A percentile compares a stretch with the other conserved stretches of the same genome.
phyloP scores from a whole-genome alignment of 1,140 invertebrate genomes.

The Magallana ariakensis region DNA sequence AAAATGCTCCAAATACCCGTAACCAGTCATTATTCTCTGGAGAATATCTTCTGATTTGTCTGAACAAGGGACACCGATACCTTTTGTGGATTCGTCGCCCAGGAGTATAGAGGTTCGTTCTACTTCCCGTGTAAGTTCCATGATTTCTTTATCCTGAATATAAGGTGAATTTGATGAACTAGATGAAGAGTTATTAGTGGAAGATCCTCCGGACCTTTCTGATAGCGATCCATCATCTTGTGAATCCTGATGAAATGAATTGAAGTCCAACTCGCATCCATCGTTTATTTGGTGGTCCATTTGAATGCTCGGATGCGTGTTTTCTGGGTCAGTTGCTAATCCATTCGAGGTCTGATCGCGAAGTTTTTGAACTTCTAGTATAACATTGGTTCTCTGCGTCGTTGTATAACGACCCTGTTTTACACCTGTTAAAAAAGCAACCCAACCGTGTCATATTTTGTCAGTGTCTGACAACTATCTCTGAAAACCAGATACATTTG shows the following conservation, averaged over 20 bases:
- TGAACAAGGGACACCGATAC: background rate
- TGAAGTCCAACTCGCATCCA: too few relatives aligned
- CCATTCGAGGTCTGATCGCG: background rate
- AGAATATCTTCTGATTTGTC: background rate
- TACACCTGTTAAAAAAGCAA: conserved; percentile 19
- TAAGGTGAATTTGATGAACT: background rate
- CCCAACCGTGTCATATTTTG: too few relatives aligned
- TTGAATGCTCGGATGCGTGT: background rate
- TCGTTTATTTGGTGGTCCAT: too few relatives aligned
- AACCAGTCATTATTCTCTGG: background rate
- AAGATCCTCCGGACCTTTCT: background rate
- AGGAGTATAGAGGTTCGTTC: background rate
- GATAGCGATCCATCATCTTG: background rate
- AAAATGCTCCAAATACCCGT: background rate
- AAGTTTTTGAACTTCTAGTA: conserved; percentile 58
- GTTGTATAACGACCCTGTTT: conserved; percentile 61
- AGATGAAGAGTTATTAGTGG: background rate
- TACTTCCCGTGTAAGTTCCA: background rate
- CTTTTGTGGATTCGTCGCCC: background rate
- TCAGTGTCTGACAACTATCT: too few relatives aligned
- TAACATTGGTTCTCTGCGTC: conserved; percentile 61
- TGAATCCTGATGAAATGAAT: too few relatives aligned
- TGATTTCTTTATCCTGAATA: background rate
- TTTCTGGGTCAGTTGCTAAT: background rate
- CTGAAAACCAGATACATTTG: too few relatives aligned